Evolutionary conservation across 2,113 vertebrate genomes (phyloP), one percentile per base, ranked within the genome.

Genomic region (Mobula hypostoma): DNA sequence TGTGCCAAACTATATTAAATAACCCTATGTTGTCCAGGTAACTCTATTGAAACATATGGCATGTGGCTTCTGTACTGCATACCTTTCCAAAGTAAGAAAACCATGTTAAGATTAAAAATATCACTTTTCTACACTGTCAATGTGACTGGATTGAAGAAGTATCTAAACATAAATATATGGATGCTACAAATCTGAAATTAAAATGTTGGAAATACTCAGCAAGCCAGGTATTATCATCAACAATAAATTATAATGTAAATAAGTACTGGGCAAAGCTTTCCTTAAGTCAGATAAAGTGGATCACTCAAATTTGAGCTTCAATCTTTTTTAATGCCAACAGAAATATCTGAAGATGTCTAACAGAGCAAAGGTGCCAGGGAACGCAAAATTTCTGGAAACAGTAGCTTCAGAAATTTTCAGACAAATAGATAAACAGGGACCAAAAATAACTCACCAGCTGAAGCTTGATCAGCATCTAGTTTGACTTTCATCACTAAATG

Each of bases 401-500:
- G 12, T 70, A 93, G 91, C 36, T 48, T 74, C 91, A 74, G 91
- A 74, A 48, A 93, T 21, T n/a, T 24, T 90, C 85, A 72, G 36
- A 72, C 5, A 21, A 48, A 92, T 32, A 40, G 72, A 93, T 74
- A 93, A 56, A 74, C 36, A 93, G 91, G 74, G 56, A 76, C n/a
- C 2, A 70, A 56, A 15, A 74, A 48, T 29, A 56, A 27, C 70
- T 90, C 87, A 76, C 19, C 21, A 74, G 24, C 21, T 76, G 40
- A 48, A 93, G 36, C 40, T 14, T 74, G 70, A 76, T 74, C 40
- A 93, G 68, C 7, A 56, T 74, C 36, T 56, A 68, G 21, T 93
- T 74, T 93, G 91, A 74, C 91, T 93, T 93, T 76, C 83, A 87
- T 87, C 27, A 12, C 58, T 17, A 83, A 83, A 48, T 56, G 32